Evolutionary conservation across 2,888 invertebrate genomes (phyloP).

Genomic region (Athrips mouffetella): DNA sequence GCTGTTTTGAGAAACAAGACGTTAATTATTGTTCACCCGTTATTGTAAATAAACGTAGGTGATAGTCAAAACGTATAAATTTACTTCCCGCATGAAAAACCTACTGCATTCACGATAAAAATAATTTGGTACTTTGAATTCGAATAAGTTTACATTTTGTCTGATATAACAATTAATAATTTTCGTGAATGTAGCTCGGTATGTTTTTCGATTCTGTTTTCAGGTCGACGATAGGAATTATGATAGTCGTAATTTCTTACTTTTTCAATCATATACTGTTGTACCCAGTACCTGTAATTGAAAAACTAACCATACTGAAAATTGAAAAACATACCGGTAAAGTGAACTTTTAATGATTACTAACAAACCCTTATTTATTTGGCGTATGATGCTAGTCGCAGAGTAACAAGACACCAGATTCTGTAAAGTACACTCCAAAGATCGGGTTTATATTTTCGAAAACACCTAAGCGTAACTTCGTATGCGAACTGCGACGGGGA

Average conservation of each 20-base stretch:
- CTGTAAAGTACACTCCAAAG: slow-evolving; percentile 60
- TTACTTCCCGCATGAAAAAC: slow-evolving; percentile 25
- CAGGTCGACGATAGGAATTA: background rate
- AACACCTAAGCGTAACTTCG: slow-evolving; percentile 43
- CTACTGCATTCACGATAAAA: slow-evolving; percentile 44
- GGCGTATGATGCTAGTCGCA: slow-evolving; percentile 60
- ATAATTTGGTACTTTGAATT: too few relatives aligned
- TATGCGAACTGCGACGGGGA: slow-evolving; percentile 54
- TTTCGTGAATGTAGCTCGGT: slow-evolving; percentile 42
- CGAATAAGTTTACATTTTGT: background rate
- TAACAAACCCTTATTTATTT: slow-evolving; percentile 65
- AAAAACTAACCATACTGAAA: slow-evolving; percentile 22
- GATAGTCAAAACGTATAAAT: slow-evolving; percentile 52
- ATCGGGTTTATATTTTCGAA: slow-evolving; percentile 63
- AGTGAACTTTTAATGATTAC: slow-evolving; percentile 39
- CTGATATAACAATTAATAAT: slow-evolving; percentile 14
- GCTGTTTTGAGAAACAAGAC: slow-evolving; percentile 49
- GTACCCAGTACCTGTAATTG: background rate
- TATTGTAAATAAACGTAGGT: slow-evolving; percentile 66
- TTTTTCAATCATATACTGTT: background rate
- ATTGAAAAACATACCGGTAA: slow-evolving; percentile 51
- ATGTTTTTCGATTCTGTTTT: slow-evolving; percentile 52
- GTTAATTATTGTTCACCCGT: slow-evolving; percentile 38
- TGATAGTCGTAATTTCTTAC: background rate
- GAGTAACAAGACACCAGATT: slow-evolving; percentile 59